Conservation (phyloP, 2,113 vertebrate species). For the Ictalurus punctatus region DNA sequence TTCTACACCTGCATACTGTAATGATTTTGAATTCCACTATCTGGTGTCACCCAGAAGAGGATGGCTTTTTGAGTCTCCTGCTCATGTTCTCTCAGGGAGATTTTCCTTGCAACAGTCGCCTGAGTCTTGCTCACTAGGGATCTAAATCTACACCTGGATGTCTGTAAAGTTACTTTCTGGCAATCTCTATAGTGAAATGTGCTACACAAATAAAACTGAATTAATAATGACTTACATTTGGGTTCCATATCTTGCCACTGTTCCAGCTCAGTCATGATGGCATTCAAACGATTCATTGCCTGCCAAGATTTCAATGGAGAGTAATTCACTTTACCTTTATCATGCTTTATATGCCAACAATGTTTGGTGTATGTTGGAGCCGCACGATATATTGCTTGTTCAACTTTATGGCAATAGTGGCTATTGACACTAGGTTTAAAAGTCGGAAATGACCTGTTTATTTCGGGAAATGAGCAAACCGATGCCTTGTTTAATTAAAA, state of each 20-base stretch:
- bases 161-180: background rate
- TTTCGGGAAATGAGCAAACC: background rate
- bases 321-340: background rate
- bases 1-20: background rate
- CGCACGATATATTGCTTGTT: background rate
- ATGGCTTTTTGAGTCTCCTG: background rate
- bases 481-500: background rate
- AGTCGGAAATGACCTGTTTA: background rate
- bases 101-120: background rate
- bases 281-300: conserved; percentile 63
- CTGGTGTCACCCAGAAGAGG: background rate
- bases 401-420: background rate
- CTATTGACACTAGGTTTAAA: background rate
- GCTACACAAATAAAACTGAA: background rate
- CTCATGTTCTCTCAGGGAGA: background rate
- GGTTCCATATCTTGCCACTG: conserved; percentile 67
- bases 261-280: conserved; percentile 68
- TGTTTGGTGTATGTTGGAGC: background rate
- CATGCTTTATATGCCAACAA: background rate
- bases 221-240: conserved; percentile 62
- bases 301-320: conserved; percentile 32
- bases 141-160: background rate
- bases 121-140: too few species aligned
- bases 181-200: background rate
- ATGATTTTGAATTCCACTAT: background rate